These are phyloP conservation scores for Drosophila stalkeri DNA, from an alignment of 2,888 invertebrate genomes.

Conservation along the genomic window DNA sequence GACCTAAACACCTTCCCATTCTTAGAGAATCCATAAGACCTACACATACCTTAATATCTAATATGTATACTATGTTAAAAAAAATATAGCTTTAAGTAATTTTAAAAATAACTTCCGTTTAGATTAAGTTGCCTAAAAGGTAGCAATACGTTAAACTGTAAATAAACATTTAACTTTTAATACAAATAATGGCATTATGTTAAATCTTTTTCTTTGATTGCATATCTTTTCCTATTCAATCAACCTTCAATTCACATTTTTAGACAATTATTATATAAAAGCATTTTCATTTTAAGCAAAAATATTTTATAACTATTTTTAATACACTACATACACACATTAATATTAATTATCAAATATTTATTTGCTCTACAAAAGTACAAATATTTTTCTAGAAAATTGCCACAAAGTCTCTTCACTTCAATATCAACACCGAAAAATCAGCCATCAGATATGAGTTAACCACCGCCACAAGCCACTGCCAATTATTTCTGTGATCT, in stretches of 20 bases:
- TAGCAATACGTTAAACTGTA: too few species aligned
- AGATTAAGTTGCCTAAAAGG: too few species aligned
- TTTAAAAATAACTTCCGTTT: too few species aligned
- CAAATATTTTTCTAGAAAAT: not conserved
- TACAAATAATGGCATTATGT: not conserved
- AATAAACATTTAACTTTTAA: too few species aligned
- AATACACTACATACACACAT: too few species aligned
- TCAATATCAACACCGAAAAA: not conserved
- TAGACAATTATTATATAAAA: not conserved
- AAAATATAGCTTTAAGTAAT: too few species aligned
- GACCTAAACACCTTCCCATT: too few species aligned
- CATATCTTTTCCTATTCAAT: not conserved
- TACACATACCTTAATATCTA: too few species aligned
- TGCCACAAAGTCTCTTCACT: not conserved
- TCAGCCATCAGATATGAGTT: slow-evolving; percentile 6
- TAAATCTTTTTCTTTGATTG: not conserved
- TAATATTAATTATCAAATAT: not conserved
- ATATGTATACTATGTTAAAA: too few species aligned
- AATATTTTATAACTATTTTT: not conserved
- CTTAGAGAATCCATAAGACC: too few species aligned
- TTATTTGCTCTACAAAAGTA: too few species aligned
- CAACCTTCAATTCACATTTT: not conserved
- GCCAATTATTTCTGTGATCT: slow-evolving; percentile 45
- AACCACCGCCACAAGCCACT: slow-evolving; percentile 20
- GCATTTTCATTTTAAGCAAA: not conserved